A percentile compares a stretch with the other conserved stretches of the same genome.
Evolutionary conservation across 2,113 vertebrate genomes (phyloP).

Genomic region (Nothobranchius furzeri): DNA sequence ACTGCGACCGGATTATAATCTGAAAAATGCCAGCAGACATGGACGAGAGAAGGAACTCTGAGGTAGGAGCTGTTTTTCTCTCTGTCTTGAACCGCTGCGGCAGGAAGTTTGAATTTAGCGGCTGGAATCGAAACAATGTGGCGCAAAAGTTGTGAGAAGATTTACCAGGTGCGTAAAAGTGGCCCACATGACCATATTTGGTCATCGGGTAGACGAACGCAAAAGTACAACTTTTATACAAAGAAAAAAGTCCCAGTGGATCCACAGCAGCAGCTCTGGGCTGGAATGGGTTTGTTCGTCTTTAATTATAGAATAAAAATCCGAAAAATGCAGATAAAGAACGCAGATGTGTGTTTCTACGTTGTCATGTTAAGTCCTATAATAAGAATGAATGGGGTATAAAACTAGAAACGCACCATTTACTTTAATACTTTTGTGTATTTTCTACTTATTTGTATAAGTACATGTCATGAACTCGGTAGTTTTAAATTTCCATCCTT

Average conservation of each 20-base stretch:
- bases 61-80: conserved; percentile 68
- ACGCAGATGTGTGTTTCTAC: background rate
- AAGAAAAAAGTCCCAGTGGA: conserved; percentile 44
- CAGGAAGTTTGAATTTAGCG: conserved; percentile 5
- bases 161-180: conserved; percentile 40
- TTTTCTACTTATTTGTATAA: background rate
- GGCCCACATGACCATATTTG: conserved; percentile 73
- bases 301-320: conserved; percentile 33
- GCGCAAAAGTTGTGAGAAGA: background rate
- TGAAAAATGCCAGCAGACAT: conserved; percentile 64
- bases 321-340: conserved; percentile 32
- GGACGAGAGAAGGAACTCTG: conserved; percentile 53
- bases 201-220: conserved; percentile 58
- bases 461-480: background rate
- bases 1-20: conserved; percentile 50
- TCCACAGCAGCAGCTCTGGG: background rate
- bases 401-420: too few relatives aligned
- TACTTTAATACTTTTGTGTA: background rate
- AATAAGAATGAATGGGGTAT: too few relatives aligned
- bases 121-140: too few relatives aligned
- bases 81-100: conserved; percentile 5
- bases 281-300: background rate
- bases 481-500: conserved; percentile 1
- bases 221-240: conserved; percentile 26
- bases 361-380: too few relatives aligned